A percentile compares a stretch with the other conserved stretches of the same genome.
Evolutionary conservation across 2,113 vertebrate genomes (phyloP).

Genomic region (Pristiophorus japonicus): DNA sequence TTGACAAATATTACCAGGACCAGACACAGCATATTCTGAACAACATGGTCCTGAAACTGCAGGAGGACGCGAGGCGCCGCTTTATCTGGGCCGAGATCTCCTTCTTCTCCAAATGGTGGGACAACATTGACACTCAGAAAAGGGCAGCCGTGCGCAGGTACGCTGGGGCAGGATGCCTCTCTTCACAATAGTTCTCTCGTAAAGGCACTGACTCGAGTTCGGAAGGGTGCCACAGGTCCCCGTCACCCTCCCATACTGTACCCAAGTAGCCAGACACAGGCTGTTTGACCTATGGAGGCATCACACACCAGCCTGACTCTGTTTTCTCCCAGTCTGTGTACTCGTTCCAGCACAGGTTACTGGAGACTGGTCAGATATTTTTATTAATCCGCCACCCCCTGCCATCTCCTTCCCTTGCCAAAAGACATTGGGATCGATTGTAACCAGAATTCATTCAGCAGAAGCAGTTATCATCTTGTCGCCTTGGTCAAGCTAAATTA

Average conservation of each 20-base stretch:
- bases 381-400: constrained; percentile 43
- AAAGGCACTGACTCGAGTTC: constrained; percentile 45
- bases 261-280: neutral
- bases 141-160: constrained; percentile 78
- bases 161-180: neutral
- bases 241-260: neutral
- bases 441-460: neutral
- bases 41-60: constrained; percentile 89
- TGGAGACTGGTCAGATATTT: neutral
- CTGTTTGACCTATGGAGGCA: neutral
- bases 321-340: neutral
- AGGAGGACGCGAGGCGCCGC: constrained; percentile 83
- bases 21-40: constrained; percentile 97
- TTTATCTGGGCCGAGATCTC: constrained; percentile 98
- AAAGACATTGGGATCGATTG: neutral
- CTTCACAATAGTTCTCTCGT: neutral
- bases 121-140: constrained; percentile 76
- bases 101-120: constrained; percentile 96
- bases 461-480: neutral
- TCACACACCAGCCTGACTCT: neutral
- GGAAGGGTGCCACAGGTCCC: constrained; percentile 1
- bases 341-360: neutral
- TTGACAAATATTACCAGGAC: constrained; percentile 93
- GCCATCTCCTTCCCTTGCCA: neutral
- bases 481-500: neutral